Percentiles rank a stretch among this genome's conserved stretches.
phyloP scores from a whole-genome alignment of 2,888 invertebrate genomes.

The Patella depressa region DNA sequence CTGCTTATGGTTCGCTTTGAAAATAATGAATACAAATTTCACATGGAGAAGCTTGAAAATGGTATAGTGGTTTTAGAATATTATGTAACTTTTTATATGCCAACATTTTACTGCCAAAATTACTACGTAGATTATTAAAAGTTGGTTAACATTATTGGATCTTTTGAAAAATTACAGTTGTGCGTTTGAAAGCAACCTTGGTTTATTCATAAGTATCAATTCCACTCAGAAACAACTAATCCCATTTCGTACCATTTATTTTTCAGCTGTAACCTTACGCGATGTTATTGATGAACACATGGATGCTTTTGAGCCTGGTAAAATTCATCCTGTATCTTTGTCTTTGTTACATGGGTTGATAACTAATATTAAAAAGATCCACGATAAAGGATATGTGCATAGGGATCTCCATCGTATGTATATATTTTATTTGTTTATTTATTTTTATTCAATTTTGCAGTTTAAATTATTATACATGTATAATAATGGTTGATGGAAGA shows the following conservation, averaged over 20 bases:
- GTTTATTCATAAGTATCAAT: too few relatives aligned
- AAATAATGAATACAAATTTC: conserved; percentile 44
- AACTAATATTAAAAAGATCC: conserved; percentile 43
- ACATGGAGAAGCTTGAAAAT: conserved; percentile 50
- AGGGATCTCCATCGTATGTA: conserved; percentile 55
- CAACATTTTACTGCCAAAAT: too few relatives aligned
- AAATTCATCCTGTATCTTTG: conserved; percentile 48
- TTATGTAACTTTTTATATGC: too few relatives aligned
- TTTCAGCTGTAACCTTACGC: conserved; percentile 49
- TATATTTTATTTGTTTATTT: background rate
- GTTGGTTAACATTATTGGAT: too few relatives aligned
- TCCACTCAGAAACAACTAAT: too few relatives aligned
- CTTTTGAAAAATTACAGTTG: too few relatives aligned
- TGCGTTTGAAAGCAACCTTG: too few relatives aligned
- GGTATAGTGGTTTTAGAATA: too few relatives aligned
- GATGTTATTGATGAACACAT: conserved; percentile 51
- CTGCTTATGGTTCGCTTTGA: conserved; percentile 48
- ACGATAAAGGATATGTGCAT: conserved; percentile 51
- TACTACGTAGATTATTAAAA: too few relatives aligned
- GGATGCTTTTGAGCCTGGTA: conserved; percentile 26
- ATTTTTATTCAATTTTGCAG: too few relatives aligned
- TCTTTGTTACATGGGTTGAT: conserved; percentile 50
- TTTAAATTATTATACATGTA: too few relatives aligned
- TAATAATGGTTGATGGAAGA: too few relatives aligned
- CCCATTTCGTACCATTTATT: background rate